These are phyloP conservation scores for Meghimatium bilineatum DNA, from an alignment of 2,888 invertebrate species.

Conservation along the genomic window DNA sequence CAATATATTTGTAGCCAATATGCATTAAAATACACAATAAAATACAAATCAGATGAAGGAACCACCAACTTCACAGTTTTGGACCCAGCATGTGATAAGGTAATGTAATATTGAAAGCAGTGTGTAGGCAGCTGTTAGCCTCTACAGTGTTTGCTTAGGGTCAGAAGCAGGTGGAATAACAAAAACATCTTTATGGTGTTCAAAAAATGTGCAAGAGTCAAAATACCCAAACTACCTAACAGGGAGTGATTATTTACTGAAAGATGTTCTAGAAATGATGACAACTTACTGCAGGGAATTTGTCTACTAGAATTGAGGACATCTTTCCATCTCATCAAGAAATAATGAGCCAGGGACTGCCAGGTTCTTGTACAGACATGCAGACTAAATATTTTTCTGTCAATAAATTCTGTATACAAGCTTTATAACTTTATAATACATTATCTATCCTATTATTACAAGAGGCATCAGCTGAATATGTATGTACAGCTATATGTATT, in stretches of 20 bases:
- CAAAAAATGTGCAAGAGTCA: background rate
- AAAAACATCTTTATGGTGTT: background rate
- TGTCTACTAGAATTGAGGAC: background rate
- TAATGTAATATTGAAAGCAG: slow-evolving; percentile 15
- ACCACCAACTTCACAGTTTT: background rate
- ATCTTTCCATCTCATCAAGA: slow-evolving; percentile 1
- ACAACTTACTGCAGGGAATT: background rate
- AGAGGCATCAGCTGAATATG: background rate
- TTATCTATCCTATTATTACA: background rate
- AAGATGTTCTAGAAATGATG: background rate
- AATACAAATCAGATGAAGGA: background rate
- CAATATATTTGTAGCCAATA: background rate
- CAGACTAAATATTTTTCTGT: background rate
- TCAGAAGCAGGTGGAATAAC: background rate
- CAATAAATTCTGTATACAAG: slow-evolving; percentile 5
- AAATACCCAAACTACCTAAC: background rate
- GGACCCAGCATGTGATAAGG: background rate
- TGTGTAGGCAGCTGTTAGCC: background rate
- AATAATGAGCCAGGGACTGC: background rate
- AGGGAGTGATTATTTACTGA: background rate
- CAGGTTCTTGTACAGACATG: background rate
- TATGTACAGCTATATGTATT: background rate
- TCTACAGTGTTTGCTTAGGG: background rate
- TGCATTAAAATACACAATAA: background rate
- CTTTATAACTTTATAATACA: background rate